These are phyloP conservation scores for Anisognathus igniventris DNA, from an alignment of 2,797 vertebrate genomes.

Conservation along the genomic window DNA sequence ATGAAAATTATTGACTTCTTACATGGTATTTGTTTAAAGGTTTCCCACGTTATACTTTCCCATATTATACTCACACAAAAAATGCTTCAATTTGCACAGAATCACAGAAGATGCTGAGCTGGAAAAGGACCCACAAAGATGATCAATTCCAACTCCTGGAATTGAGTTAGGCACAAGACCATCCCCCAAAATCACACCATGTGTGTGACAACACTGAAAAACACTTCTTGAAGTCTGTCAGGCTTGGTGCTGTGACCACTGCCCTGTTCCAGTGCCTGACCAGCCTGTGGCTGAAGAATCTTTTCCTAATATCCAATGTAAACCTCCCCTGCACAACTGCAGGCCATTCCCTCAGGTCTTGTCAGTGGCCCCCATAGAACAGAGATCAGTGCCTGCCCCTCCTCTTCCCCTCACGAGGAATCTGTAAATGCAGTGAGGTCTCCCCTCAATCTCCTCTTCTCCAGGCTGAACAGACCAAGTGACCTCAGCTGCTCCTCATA, in stretches of 20 bases:
- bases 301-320: background rate
- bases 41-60: background rate
- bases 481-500: background rate
- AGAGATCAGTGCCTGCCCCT: background rate
- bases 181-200: background rate
- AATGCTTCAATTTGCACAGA: background rate
- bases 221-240: background rate
- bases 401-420: fast-evolving
- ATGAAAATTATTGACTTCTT: background rate
- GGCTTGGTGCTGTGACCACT: background rate
- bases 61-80: background rate
- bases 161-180: background rate
- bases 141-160: fast-evolving
- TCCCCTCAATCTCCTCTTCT: background rate
- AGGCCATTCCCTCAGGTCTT: fast-evolving
- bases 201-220: background rate
- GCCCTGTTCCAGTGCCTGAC: background rate
- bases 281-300: background rate
- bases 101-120: background rate
- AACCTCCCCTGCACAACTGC: background rate
- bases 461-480: background rate
- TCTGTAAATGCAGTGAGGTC: fast-evolving
- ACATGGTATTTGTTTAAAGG: background rate
- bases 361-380: background rate
- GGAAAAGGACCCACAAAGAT: background rate